Evolutionary conservation across 2,113 vertebrate genomes (phyloP).

Genomic region (Petromus typicus): DNA sequence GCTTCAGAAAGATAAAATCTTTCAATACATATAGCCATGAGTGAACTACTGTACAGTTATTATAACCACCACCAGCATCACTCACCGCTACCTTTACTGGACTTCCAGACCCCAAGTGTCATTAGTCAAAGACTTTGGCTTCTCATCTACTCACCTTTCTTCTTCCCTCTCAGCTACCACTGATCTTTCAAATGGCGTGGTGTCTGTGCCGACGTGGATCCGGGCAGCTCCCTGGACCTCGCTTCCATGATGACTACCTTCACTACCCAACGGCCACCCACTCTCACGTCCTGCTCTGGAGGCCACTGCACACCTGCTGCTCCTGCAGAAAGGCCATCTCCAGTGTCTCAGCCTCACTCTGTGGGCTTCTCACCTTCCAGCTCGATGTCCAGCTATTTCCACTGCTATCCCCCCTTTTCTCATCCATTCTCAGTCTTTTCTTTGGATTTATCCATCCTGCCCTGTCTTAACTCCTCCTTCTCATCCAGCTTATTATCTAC

Average conservation of each 20-base stretch:
- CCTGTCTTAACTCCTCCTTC: not conserved
- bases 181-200: not conserved
- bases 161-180: not conserved
- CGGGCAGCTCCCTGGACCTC: not conserved
- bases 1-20: not conserved
- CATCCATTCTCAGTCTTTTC: fast-evolving
- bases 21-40: not conserved
- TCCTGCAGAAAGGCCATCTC: not conserved
- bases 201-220: not conserved
- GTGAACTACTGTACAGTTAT: not conserved
- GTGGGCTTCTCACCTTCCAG: fast-evolving
- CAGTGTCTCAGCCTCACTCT: fast-evolving
- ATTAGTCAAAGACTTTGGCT: not conserved
- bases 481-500: too few relatives aligned
- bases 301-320: not conserved
- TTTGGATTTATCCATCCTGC: not conserved
- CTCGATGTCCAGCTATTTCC: not conserved
- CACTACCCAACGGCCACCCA: not conserved
- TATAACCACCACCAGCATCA: not conserved
- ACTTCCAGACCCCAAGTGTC: not conserved
- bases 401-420: not conserved
- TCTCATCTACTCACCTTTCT: not conserved
- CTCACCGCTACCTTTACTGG: not conserved
- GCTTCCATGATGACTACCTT: not conserved
- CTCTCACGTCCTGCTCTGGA: not conserved